A percentile compares a stretch with the other conserved stretches of the same genome.
phyloP scores from a whole-genome alignment of 2,888 invertebrate genomes.

The Phortica magna region DNA sequence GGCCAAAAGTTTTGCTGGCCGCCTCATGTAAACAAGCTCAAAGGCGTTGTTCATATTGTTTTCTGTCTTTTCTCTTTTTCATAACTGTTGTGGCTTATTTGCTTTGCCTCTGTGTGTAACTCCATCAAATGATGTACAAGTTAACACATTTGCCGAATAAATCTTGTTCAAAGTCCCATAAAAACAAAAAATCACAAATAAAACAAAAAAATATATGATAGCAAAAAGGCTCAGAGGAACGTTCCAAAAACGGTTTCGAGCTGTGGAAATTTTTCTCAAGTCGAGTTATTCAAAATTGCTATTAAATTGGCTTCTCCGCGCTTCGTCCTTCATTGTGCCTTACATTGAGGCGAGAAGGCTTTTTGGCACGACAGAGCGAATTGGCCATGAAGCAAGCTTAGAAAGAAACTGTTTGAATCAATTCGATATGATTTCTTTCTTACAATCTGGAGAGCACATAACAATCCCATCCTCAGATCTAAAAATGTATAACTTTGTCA shows the following conservation, averaged over 20 bases:
- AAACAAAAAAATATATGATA: constrained; percentile 25
- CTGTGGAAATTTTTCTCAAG: constrained; percentile 53
- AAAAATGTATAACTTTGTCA: no score
- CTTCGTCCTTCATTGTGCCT: constrained; percentile 44
- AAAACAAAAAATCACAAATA: constrained; percentile 6
- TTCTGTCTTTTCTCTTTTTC: constrained; percentile 3
- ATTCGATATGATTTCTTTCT: no score
- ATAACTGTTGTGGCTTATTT: not conserved
- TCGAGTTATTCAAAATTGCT: constrained; percentile 74
- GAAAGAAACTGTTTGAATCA: no score
- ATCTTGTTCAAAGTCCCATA: constrained; percentile 64
- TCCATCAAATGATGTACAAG: constrained; percentile 76
- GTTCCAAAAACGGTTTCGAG: constrained; percentile 15
- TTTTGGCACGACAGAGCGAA: no score
- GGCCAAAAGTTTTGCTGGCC: constrained; percentile 30
- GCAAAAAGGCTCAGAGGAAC: constrained; percentile 19
- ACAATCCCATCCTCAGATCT: no score
- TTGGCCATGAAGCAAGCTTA: no score
- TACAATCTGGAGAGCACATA: no score
- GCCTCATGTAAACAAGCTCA: constrained; percentile 52
- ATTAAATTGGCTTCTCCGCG: constrained; percentile 75
- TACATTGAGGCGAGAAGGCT: not conserved
- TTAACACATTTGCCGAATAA: constrained; percentile 75
- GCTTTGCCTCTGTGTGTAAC: constrained; percentile 53
- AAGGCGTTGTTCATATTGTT: constrained; percentile 46